Conservation (phyloP, 2,888 invertebrate genomes). For the Cylindroiulus punctatus region DNA sequence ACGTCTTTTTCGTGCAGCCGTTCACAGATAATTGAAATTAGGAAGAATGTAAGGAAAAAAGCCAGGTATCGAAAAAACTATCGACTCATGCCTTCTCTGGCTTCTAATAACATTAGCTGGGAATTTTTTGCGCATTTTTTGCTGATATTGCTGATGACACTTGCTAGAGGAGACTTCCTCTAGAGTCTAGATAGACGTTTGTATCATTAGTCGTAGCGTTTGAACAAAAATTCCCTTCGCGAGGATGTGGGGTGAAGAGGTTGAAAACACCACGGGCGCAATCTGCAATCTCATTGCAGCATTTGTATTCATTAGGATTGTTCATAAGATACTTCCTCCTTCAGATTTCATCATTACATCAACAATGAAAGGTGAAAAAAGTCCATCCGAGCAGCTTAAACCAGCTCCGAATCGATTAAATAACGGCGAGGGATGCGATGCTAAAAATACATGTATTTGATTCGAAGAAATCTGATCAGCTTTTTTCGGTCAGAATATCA, state of each 20-base stretch:
- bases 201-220: conserved; percentile 20
- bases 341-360: conserved; percentile 15
- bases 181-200: conserved; percentile 1
- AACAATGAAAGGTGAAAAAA: conserved; percentile 34
- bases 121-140: conserved; percentile 2
- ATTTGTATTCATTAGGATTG: conserved; percentile 37
- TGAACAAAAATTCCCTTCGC: conserved; percentile 28
- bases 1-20: background rate
- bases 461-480: background rate
- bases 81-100: background rate
- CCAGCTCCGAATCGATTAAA: conserved; percentile 28
- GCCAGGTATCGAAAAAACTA: conserved; percentile 20
- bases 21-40: conserved; percentile 36
- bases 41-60: conserved; percentile 9
- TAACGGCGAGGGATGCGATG: background rate
- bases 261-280: conserved; percentile 25
- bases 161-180: conserved; percentile 34
- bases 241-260: conserved; percentile 17
- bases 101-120: conserved; percentile 28
- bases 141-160: conserved; percentile 37
- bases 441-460: background rate
- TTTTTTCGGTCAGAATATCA: conserved; percentile 22
- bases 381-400: conserved; percentile 7
- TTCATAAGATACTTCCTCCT: conserved; percentile 38
- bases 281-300: conserved; percentile 34